Evolutionary conservation across 2,888 invertebrate genomes (phyloP).

Genomic region (Omphaloscelis lunosa): DNA sequence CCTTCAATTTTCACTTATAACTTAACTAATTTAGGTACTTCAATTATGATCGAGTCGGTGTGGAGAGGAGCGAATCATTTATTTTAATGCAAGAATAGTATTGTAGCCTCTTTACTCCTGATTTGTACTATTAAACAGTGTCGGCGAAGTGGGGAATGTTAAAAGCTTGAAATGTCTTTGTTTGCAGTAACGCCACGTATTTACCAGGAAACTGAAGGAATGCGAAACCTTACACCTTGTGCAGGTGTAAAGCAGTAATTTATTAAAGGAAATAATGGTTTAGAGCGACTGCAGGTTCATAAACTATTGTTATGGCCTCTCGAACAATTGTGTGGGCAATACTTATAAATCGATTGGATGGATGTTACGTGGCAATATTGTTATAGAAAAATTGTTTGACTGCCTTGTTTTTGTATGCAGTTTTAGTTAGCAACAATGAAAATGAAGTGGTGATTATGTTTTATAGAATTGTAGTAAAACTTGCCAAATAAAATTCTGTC

Average conservation of each 20-base stretch:
- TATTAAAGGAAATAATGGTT: conserved; percentile 65
- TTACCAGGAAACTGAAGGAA: conserved; percentile 70
- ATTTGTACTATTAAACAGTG: conserved; percentile 18
- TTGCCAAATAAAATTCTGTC: no score
- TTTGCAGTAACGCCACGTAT: conserved; percentile 67
- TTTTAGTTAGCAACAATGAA: neutral
- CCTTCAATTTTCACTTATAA: conserved; percentile 43
- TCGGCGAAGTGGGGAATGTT: conserved; percentile 7
- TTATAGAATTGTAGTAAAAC: neutral
- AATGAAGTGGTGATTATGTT: neutral
- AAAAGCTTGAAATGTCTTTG: conserved; percentile 59
- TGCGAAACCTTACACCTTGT: conserved; percentile 66
- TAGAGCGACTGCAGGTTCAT: conserved; percentile 44
- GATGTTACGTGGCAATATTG: conserved; percentile 20
- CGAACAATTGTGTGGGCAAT: conserved; percentile 38
- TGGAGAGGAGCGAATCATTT: conserved; percentile 8
- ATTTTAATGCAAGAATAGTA: conserved; percentile 35
- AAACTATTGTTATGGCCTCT: conserved; percentile 51
- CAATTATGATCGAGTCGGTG: conserved; percentile 23
- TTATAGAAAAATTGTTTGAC: conserved; percentile 21
- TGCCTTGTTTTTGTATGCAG: neutral
- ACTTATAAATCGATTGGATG: conserved; percentile 20
- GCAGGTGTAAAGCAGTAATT: conserved; percentile 57
- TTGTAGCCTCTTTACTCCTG: conserved; percentile 2
- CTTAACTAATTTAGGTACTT: conserved; percentile 25